Evolutionary conservation across 2,113 vertebrate species (phyloP).

Genomic region (Amphiprion percula): DNA sequence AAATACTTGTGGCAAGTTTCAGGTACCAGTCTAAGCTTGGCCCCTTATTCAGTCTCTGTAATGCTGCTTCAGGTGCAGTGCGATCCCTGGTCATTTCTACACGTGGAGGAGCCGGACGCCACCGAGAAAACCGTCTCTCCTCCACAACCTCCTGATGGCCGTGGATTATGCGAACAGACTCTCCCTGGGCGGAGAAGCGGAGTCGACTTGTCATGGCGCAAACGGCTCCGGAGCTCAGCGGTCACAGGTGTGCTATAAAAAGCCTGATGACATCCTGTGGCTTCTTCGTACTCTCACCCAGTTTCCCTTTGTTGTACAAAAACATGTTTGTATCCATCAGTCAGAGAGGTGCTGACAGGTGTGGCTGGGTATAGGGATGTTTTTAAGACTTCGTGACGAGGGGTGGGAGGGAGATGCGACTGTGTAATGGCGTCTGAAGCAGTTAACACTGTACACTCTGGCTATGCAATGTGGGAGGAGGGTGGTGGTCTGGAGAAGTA

Average conservation of each 20-base stretch:
- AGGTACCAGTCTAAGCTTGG: slow-evolving; percentile 47
- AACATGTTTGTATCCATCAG: slow-evolving; percentile 32
- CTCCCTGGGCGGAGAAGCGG: slow-evolving; percentile 28
- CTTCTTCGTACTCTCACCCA: background rate
- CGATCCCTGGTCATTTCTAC: slow-evolving; percentile 8
- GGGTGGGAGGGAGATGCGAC: background rate
- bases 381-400: slow-evolving; percentile 62
- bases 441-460: slow-evolving; percentile 64
- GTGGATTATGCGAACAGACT: slow-evolving; percentile 6
- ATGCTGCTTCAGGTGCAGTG: slow-evolving; percentile 51
- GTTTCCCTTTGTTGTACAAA: slow-evolving; percentile 51
- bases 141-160: background rate
- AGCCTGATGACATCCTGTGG: slow-evolving; percentile 25
- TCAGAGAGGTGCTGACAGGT: slow-evolving; percentile 15
- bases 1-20: slow-evolving; percentile 76
- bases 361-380: slow-evolving; percentile 19
- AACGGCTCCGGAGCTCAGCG: background rate
- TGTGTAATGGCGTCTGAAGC: slow-evolving; percentile 24
- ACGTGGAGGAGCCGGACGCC: slow-evolving; percentile 20
- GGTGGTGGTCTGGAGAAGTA: slow-evolving; percentile 20
- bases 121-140: slow-evolving; percentile 3
- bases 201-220: background rate
- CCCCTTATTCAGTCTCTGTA: slow-evolving; percentile 59
- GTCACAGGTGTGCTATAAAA: slow-evolving; percentile 39
- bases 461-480: slow-evolving; percentile 27